Conservation (phyloP, 2,888 invertebrate species). For the Pyrgus malvae region DNA sequence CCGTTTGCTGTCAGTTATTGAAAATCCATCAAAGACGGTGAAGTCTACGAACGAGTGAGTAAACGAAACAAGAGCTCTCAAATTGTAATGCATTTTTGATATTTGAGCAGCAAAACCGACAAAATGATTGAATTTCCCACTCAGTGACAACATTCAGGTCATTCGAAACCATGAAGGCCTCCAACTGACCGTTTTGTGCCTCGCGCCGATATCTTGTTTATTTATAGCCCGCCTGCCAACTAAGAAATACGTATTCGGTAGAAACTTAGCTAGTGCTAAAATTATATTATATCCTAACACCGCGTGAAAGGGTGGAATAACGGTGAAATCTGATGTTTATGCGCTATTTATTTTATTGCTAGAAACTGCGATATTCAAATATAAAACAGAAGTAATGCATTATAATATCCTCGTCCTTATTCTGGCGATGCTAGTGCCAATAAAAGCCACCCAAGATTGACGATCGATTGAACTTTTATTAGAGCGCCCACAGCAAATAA, state of each 20-base stretch:
- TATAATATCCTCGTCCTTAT: conserved; percentile 21
- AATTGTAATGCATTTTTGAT: background rate
- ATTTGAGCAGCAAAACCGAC: background rate
- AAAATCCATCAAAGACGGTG: too few species aligned
- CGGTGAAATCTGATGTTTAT: conserved; percentile 26
- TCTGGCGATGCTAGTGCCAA: conserved; percentile 9
- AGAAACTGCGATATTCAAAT: conserved; percentile 21
- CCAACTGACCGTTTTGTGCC: conserved; percentile 34
- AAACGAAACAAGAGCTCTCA: background rate
- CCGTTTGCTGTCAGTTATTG: too few species aligned
- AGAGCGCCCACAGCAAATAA: conserved; percentile 19
- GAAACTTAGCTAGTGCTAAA: conserved; percentile 21
- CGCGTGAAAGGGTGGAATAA: conserved; percentile 24
- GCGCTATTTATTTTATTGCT: conserved; percentile 27
- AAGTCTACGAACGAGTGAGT: too few species aligned
- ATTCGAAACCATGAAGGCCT: conserved; percentile 44
- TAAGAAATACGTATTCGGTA: conserved; percentile 35
- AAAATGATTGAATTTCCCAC: conserved; percentile 16
- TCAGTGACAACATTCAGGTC: conserved; percentile 42
- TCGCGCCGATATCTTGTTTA: conserved; percentile 34
- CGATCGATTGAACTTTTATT: conserved; percentile 24
- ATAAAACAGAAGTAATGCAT: conserved; percentile 24
- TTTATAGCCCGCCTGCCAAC: conserved; percentile 37
- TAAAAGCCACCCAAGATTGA: conserved; percentile 19
- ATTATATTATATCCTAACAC: conserved; percentile 16